Evolutionary conservation across 1,140 invertebrate species (phyloP).

Genomic region (Stegodyphus dumicola): DNA sequence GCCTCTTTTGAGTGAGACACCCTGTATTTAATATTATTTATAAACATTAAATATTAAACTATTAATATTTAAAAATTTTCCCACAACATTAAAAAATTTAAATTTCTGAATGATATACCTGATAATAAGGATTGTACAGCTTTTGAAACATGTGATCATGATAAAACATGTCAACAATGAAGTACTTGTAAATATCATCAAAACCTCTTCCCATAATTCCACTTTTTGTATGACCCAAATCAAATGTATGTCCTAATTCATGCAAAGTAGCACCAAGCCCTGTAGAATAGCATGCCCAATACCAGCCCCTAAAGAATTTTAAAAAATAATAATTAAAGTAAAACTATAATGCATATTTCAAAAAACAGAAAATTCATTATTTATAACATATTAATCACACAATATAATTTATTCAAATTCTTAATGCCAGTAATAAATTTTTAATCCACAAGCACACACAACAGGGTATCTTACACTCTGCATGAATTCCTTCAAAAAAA

Average conservation of each 20-base stretch:
- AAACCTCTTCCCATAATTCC: constrained; percentile 96
- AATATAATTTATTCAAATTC: no score
- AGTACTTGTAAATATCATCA: constrained; percentile 74
- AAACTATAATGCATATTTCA: not conserved
- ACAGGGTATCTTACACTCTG: no score
- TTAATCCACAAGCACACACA: no score
- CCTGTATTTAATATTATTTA: no score
- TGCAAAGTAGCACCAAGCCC: constrained; percentile 93
- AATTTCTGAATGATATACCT: no score
- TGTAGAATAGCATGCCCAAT: constrained; percentile 90
- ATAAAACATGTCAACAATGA: constrained; percentile 62
- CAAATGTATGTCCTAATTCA: constrained; percentile 94
- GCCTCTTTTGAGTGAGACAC: no score
- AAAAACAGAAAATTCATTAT: not conserved
- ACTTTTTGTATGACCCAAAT: constrained; percentile 88
- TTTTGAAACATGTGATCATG: constrained; percentile 35
- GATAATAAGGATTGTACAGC: constrained; percentile 31
- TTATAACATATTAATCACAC: no score
- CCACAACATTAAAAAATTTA: no score
- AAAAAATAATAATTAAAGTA: not conserved
- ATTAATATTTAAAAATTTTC: no score
- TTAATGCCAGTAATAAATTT: no score
- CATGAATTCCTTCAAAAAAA: no score
- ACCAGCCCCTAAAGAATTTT: constrained; percentile 75
- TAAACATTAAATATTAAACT: no score